Base-by-base conservation (phyloP, 30 jellyfish, hydroid and myxozoan species). In the Chironex yamaguchii region DNA sequence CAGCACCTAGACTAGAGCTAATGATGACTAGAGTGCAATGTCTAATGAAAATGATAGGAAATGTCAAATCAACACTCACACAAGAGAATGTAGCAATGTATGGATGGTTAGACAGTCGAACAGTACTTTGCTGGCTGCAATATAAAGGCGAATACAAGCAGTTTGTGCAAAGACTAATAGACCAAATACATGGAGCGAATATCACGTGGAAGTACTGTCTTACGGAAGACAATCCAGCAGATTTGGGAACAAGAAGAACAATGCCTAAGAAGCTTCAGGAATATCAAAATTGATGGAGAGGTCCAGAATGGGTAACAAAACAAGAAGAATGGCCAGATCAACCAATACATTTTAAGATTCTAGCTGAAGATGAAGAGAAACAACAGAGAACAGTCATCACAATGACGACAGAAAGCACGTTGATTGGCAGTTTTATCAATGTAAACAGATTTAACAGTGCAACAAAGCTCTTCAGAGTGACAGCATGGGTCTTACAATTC, bases 211-310 rank as follows among this genome's bases (percentile, higher is more conserved):
- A 36, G 28, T 70, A 85, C 75, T 71, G 89, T 25, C 90, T 90
- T 1, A 73, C 90, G 3, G 25, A 85, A 1, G 74, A 71, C 9
- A 71, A 85, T 30, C 95, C 95, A 73, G 91, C 95, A 22, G 95
- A 85, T 68, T 3, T 71, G 13, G 95, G 90, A n/a, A 71, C 84
- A 12, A 68, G 94, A 48, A 90, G 91, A 11, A 84, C 94, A 13
- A 84, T 90, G 11, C 62, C 79, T 1, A n/a, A 34, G 29, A 25
- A 65, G 31, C 86, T 64, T 14, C 86, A 81, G 35, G 53, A 20
- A 26, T 6, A 26, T 29, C 25, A 1, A 9, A 70, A 30, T 14
- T 69, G 89, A 81, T 84, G 70, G 81, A 29, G 34, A 2, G 94
- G 89, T 52, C 90, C 94, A 53, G 58, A 22, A n/a, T 84, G 91